Evolutionary conservation across 2,113 vertebrate species (phyloP).

Genomic region (Bagarius yarrelli): DNA sequence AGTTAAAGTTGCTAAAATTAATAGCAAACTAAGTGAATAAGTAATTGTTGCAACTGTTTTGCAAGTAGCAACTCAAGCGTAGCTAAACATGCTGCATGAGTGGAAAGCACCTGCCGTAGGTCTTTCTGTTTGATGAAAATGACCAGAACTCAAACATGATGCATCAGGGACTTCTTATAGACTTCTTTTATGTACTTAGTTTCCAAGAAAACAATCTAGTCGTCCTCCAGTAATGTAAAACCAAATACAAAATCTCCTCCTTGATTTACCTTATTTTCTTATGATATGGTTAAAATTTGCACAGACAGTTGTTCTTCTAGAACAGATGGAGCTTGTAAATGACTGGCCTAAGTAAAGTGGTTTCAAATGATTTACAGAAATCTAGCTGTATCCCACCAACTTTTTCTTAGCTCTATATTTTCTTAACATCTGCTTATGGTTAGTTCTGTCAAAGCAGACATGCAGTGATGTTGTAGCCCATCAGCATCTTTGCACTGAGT

Average conservation of each 20-base stretch:
- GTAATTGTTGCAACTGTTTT: not conserved
- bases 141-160: not conserved
- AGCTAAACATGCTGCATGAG: not conserved
- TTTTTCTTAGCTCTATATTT: not conserved
- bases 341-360: not conserved
- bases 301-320: too few species aligned
- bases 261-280: not conserved
- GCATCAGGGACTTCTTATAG: not conserved
- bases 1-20: too few species aligned
- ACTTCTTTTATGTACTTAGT: not conserved
- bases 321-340: not conserved
- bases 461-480: not conserved
- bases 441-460: not conserved
- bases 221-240: not conserved
- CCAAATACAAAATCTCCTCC: not conserved
- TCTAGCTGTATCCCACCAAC: not conserved
- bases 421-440: slow-evolving; percentile 8
- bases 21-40: not conserved
- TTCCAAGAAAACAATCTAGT: not conserved
- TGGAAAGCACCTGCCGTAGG: not conserved
- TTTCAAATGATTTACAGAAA: not conserved
- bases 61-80: not conserved
- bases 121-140: not conserved
- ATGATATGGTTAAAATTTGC: not conserved
- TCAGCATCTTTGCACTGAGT: not conserved